Evolutionary conservation across 2,113 vertebrate genomes (phyloP).

Genomic region (Nibea albiflora): DNA sequence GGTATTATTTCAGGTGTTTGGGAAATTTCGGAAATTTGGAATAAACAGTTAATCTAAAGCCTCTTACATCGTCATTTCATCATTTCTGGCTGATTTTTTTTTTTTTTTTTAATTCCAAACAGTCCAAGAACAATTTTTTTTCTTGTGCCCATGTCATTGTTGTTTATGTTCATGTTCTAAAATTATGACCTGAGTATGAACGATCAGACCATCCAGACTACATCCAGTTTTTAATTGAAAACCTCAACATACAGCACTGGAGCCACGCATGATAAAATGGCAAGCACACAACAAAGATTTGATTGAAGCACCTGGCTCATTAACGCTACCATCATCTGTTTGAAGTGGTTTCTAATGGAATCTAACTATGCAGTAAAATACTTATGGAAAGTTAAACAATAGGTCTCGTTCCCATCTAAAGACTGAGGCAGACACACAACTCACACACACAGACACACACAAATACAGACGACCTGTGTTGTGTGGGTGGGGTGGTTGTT

Average conservation of each 20-base stretch:
- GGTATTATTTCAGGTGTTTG: constrained; percentile 58
- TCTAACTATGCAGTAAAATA: neutral
- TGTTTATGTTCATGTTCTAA: no score
- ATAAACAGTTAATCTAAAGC: constrained; percentile 54
- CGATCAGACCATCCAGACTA: no score
- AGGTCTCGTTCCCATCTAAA: neutral
- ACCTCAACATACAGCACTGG: neutral
- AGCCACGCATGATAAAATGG: neutral
- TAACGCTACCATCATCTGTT: neutral
- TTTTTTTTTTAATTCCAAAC: neutral
- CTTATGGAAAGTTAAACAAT: neutral
- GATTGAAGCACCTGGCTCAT: neutral
- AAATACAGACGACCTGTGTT: constrained; percentile 51
- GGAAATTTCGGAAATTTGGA: constrained; percentile 33
- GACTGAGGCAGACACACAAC: neutral
- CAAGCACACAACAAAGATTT: neutral
- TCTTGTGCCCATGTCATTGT: constrained; percentile 15
- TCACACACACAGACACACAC: neutral
- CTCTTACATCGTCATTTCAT: constrained; percentile 56
- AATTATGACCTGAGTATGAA: neutral
- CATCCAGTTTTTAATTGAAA: no score
- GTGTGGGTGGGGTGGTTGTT: constrained; percentile 47
- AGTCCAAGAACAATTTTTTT: constrained; percentile 3
- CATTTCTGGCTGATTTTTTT: constrained; percentile 5
- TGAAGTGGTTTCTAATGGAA: neutral